Evolutionary conservation across 2,797 vertebrate genomes (phyloP).

Genomic region (Phaenicophaeus curvirostris): DNA sequence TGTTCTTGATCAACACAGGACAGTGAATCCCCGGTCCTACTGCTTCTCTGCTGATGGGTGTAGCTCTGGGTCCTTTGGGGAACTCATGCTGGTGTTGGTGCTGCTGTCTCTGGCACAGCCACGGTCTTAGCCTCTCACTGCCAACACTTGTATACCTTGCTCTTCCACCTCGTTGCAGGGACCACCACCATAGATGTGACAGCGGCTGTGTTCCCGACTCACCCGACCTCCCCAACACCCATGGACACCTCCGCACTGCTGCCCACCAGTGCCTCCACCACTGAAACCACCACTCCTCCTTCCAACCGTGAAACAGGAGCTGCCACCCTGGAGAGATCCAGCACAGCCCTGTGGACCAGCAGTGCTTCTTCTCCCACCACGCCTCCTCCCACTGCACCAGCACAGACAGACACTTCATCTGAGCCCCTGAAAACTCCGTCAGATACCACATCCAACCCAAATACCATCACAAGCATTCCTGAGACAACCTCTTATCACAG

Average conservation of each 20-base stretch:
- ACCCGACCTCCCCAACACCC: background rate
- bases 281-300: background rate
- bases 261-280: background rate
- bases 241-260: background rate
- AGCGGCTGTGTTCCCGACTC: accelerated
- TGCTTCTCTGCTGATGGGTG: accelerated
- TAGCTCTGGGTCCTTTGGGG: background rate
- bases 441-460: background rate
- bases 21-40: accelerated
- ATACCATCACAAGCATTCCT: background rate
- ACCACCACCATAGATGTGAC: background rate
- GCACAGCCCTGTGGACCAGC: background rate
- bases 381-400: background rate
- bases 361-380: background rate
- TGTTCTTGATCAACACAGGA: background rate
- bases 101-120: background rate
- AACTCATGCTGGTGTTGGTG: background rate
- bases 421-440: background rate
- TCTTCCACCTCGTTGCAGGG: slow-evolving; percentile 8
- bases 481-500: background rate
- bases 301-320: background rate
- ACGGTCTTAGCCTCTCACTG: background rate
- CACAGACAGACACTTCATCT: accelerated
- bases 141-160: background rate
- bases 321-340: background rate